Percentiles rank a stretch among this genome's conserved stretches.
Conservation (phyloP, 2,113 vertebrate species). For the Dinomys branickii region DNA sequence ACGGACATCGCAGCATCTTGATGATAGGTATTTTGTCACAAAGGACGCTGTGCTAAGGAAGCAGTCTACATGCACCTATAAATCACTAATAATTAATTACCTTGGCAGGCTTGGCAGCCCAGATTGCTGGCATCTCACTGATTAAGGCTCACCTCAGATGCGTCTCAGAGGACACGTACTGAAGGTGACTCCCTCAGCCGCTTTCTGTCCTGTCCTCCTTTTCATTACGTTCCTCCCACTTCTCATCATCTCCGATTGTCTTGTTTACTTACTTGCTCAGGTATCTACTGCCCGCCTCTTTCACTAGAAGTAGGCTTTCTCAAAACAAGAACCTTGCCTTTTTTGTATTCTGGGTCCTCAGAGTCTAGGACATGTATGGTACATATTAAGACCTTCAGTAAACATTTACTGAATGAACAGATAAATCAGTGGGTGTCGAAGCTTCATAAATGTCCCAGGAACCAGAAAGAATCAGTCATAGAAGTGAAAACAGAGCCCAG, state of each 20-base stretch:
- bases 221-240: neutral
- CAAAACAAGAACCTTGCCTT: neutral
- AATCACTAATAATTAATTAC: slow-evolving; percentile 20
- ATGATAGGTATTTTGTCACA: slow-evolving; percentile 32
- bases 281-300: neutral
- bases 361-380: neutral
- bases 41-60: neutral
- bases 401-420: neutral
- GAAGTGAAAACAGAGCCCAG: slow-evolving; percentile 29
- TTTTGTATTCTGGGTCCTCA: neutral
- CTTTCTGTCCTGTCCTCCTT: neutral
- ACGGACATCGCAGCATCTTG: neutral
- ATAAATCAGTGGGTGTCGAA: neutral
- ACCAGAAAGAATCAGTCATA: neutral
- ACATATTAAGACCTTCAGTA: neutral
- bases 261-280: slow-evolving; percentile 25
- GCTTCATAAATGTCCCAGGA: neutral
- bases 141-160: slow-evolving; percentile 29
- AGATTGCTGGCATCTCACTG: neutral
- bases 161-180: neutral
- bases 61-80: neutral
- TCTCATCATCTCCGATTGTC: neutral
- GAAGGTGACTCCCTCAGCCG: neutral
- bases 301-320: neutral
- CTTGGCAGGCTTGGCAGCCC: neutral